Conservation (phyloP, 2,113 vertebrate genomes). For the Hippocampus barbouri region DNA sequence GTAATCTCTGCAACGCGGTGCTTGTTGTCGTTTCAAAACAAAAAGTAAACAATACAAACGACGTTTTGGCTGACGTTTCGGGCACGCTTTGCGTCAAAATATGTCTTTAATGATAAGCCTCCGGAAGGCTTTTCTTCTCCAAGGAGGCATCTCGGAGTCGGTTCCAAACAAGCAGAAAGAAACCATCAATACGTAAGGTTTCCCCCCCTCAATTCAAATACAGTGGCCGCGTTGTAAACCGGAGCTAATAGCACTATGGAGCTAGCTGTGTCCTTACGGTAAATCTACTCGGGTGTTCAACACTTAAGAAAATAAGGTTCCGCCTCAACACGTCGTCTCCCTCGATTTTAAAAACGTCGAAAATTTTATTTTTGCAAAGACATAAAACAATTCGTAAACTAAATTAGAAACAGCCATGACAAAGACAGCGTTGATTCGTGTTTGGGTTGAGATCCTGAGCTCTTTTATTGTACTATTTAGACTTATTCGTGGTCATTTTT, state of each 20-base stretch:
- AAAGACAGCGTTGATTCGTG: no score
- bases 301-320: constrained; percentile 20
- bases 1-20: background rate
- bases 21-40: background rate
- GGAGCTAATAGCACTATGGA: background rate
- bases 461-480: no score
- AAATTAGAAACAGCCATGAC: no score
- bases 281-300: constrained; percentile 23
- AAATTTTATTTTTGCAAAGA: background rate
- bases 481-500: no score
- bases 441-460: no score
- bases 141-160: background rate
- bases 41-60: background rate
- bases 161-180: background rate
- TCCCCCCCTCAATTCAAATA: background rate
- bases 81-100: background rate
- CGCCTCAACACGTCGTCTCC: background rate
- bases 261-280: background rate
- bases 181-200: background rate
- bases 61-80: background rate
- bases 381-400: no score
- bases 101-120: background rate
- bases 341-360: background rate
- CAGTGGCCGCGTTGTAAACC: background rate
- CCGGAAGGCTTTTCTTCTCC: background rate